Evolutionary conservation across 1,140 invertebrate genomes (phyloP).

Genomic region (Lepidostoma basale): DNA sequence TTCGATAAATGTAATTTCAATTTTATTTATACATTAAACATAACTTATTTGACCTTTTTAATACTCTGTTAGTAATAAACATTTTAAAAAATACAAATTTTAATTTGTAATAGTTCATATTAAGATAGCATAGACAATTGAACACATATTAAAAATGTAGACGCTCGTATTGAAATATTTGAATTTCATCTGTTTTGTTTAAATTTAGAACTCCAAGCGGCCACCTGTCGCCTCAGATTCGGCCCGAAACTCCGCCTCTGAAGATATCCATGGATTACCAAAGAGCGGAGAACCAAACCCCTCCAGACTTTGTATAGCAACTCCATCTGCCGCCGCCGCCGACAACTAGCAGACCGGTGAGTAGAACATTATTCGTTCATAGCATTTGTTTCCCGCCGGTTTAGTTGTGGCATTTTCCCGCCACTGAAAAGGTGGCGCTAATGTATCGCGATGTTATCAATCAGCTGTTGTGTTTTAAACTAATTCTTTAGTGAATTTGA

Average conservation of each 20-base stretch:
- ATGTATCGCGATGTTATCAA: neutral
- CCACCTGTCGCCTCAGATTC: neutral
- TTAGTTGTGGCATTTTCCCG: neutral
- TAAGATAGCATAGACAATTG: too few relatives aligned
- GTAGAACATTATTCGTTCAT: neutral
- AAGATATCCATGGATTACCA: slow-evolving; percentile 8
- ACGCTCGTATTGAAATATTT: too few relatives aligned
- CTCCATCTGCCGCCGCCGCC: slow-evolving; percentile 1
- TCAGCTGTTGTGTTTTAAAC: too few relatives aligned
- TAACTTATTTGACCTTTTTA: too few relatives aligned
- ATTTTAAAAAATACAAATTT: too few relatives aligned
- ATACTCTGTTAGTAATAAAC: too few relatives aligned
- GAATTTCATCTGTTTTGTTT: neutral
- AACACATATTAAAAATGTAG: too few relatives aligned
- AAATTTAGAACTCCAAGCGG: slow-evolving; percentile 15
- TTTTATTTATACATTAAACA: too few relatives aligned
- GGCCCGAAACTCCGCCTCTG: slow-evolving; percentile 7
- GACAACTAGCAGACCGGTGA: slow-evolving; percentile 5
- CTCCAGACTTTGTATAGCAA: slow-evolving; percentile 18
- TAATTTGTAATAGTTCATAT: too few relatives aligned
- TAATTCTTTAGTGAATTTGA: too few relatives aligned
- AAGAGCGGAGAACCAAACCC: slow-evolving; percentile 13
- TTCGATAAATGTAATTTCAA: too few relatives aligned
- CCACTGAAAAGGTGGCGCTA: neutral
- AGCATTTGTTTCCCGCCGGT: too few relatives aligned